Base-by-base conservation (phyloP, 1,140 invertebrate species). In the Plectus sambesii region DNA sequence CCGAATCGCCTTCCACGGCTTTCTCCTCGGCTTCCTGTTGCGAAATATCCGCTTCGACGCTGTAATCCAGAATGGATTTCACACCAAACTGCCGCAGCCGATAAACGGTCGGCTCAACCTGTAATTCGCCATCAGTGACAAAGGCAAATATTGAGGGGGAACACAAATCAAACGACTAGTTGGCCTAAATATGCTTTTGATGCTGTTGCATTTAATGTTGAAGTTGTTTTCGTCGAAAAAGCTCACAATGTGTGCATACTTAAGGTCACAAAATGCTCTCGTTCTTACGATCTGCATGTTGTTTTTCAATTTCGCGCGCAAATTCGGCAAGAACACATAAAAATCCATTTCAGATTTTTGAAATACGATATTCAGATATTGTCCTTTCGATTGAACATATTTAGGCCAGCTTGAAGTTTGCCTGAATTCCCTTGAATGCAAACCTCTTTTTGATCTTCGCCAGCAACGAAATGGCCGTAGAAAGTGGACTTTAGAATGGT, bases 391-490 rank as follows among this genome's bases (percentile, higher is more conserved):
- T n/a, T n/a, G n/a, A n/a, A n/a, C n/a, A n/a, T n/a, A n/a, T n/a
- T n/a, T n/a, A n/a, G n/a, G n/a, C n/a, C 17, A 55, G 8, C 4
- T 17, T n/a, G 22, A 53, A 46, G 24, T 33, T 42, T 12, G 12
- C 5, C 17, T 5, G 42, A 33, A 8, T 40, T 46, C n/a, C 12
- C 37, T 5, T 5, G 5, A 41, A 38, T 44, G 19, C 42, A 15
- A 62, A 92, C 90, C 63, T 80, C 81, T 62, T 80, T 76, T 66
- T 86, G 84, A 71, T 89, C 83, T 72, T 92, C 85, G 15, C 89
- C 89, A 35, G 87, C 89, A 22, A 99, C 92, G 74, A 99, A 99
- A 72, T 98, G 93, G 8, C 92, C 92, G 71, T 96, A 99, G 74
- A 98, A 93, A 17, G 90, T 90, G 1, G 78, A 74, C 71, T 88